These are phyloP conservation scores for Nomada fucata DNA, from an alignment of 2,888 invertebrate genomes.

Conservation along the genomic window DNA sequence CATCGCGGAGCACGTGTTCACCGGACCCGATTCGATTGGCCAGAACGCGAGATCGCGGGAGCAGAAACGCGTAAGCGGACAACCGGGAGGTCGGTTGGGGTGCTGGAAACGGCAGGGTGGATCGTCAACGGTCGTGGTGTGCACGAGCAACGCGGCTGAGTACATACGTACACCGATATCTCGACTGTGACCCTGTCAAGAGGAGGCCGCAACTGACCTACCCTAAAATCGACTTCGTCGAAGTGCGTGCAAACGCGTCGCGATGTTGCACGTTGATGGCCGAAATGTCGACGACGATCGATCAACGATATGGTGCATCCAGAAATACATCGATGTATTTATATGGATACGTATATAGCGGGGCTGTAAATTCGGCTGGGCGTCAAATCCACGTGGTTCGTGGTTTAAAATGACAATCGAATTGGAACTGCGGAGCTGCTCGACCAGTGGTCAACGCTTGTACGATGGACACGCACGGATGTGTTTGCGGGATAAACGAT, in stretches of 20 bases:
- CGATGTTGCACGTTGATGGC: neutral
- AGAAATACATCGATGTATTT: neutral
- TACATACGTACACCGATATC: slow-evolving; percentile 20
- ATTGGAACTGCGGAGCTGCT: too few relatives aligned
- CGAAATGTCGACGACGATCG: neutral
- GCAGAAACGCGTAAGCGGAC: slow-evolving; percentile 10
- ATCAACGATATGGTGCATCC: neutral
- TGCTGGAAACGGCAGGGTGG: slow-evolving; percentile 38
- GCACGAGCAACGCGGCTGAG: slow-evolving; percentile 35
- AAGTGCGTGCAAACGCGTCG: slow-evolving; percentile 8
- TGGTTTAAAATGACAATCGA: too few relatives aligned
- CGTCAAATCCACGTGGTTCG: too few relatives aligned
- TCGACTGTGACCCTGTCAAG: slow-evolving; percentile 24
- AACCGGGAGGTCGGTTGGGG: slow-evolving; percentile 15
- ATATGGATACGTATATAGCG: neutral
- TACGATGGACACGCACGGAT: too few relatives aligned
- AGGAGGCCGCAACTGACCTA: slow-evolving; percentile 48
- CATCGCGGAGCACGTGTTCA: slow-evolving; percentile 34
- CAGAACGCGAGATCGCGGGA: slow-evolving; percentile 21
- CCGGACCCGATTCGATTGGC: slow-evolving; percentile 42
- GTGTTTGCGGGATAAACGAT: too few relatives aligned
- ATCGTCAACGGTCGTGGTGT: slow-evolving; percentile 56
- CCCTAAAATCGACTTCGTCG: slow-evolving; percentile 38
- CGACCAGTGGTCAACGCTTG: too few relatives aligned
- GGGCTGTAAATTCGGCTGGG: too few relatives aligned